Conservation (phyloP, 2,797 vertebrate genomes). For the Rhinatrema bivittatum region DNA sequence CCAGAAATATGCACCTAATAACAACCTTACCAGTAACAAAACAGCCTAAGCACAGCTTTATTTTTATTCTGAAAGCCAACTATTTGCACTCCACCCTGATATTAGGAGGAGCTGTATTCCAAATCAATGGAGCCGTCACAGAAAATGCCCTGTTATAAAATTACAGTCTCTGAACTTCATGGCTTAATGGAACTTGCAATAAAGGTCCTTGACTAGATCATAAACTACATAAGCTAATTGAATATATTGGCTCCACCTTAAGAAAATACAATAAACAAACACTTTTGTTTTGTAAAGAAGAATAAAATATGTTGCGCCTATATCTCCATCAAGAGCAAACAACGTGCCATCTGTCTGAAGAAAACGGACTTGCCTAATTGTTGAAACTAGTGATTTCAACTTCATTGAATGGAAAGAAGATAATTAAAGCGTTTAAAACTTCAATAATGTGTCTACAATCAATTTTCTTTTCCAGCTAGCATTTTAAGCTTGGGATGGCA, state of each 20-base stretch:
- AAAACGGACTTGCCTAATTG: conserved; percentile 36
- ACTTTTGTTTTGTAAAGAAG: conserved; percentile 18
- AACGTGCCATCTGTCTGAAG: conserved; percentile 18
- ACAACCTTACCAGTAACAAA: too few species aligned
- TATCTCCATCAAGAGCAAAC: conserved; percentile 31
- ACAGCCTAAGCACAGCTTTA: too few species aligned
- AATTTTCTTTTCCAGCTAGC: conserved; percentile 33
- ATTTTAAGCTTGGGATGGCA: conserved; percentile 19
- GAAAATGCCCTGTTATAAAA: too few species aligned
- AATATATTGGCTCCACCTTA: conserved; percentile 12
- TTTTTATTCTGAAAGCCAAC: too few species aligned
- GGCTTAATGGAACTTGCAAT: too few species aligned
- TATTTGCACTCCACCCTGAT: too few species aligned
- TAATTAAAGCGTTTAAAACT: conserved; percentile 44
- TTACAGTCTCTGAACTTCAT: too few species aligned
- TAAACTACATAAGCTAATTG: too few species aligned
- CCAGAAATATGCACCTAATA: too few species aligned
- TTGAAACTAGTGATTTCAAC: conserved; percentile 40
- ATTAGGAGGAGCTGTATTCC: too few species aligned
- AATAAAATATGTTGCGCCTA: conserved; percentile 14
- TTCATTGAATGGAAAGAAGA: conserved; percentile 41
- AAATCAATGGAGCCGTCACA: too few species aligned
- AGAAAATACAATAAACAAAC: conserved; percentile 11
- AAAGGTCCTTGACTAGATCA: too few species aligned
- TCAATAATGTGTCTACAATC: conserved; percentile 44